These are phyloP conservation scores for Planococcus citri DNA, from an alignment of 1,140 invertebrate genomes.

Conservation along the genomic window DNA sequence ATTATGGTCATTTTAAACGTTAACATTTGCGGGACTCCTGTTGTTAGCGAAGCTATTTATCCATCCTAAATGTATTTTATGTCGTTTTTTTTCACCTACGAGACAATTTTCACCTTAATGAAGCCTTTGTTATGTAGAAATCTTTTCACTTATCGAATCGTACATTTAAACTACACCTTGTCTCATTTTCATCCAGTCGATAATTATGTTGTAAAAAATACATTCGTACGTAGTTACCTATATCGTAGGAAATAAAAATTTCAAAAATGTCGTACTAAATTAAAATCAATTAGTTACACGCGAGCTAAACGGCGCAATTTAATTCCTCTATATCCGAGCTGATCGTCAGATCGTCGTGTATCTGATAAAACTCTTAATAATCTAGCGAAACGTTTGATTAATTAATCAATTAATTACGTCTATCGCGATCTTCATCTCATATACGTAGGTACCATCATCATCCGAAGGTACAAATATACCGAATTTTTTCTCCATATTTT, in stretches of 20 bases:
- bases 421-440: neutral
- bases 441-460: neutral
- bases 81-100: neutral
- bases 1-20: neutral
- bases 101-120: neutral
- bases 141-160: neutral
- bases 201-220: neutral
- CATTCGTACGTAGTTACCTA: too few species aligned
- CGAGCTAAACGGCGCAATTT: neutral
- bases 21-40: neutral
- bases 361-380: too few species aligned
- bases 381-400: neutral
- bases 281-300: neutral
- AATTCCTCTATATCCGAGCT: neutral
- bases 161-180: neutral
- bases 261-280: neutral
- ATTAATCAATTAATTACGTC: conserved; percentile 1
- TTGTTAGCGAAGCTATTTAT: neutral
- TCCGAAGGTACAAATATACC: too few species aligned
- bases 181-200: neutral
- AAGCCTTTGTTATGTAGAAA: neutral
- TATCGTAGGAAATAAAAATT: neutral
- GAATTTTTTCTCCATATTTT: neutral
- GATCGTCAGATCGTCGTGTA: neutral
- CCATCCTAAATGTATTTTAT: neutral